These are phyloP conservation scores for Sturnira hondurensis DNA, from an alignment of 2,113 vertebrate genomes.

Conservation along the genomic window DNA sequence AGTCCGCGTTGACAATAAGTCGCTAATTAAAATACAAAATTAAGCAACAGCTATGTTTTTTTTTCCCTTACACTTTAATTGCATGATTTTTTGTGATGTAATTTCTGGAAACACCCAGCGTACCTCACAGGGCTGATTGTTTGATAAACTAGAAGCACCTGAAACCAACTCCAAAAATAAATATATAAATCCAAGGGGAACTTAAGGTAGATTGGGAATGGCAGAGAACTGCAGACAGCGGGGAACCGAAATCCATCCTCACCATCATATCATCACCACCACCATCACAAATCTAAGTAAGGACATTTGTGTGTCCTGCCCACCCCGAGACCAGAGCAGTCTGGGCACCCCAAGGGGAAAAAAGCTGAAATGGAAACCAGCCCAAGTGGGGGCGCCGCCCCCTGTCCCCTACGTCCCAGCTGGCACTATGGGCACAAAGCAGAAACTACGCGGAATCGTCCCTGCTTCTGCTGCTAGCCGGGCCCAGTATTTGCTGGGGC, in stretches of 20 bases:
- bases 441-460: not conserved
- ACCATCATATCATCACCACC: too few relatives aligned
- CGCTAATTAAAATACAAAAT: constrained; percentile 81
- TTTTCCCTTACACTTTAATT: constrained; percentile 81
- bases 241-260: not conserved
- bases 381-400: not conserved
- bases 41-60: constrained; percentile 79
- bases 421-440: not conserved
- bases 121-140: constrained; percentile 76
- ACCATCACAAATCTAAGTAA: not conserved
- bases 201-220: constrained; percentile 51
- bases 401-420: not conserved
- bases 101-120: constrained; percentile 84
- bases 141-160: constrained; percentile 79
- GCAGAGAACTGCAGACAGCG: not conserved
- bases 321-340: not conserved
- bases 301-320: not conserved
- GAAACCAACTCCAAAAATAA: constrained; percentile 72
- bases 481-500: not conserved
- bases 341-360: not conserved
- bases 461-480: not conserved
- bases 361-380: not conserved
- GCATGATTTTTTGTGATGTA: constrained; percentile 83
- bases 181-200: constrained; percentile 48
- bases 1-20: constrained; percentile 77